phyloP scores from a whole-genome alignment of 2,797 vertebrate genomes.

The Pantherophis alleghaniensis region DNA sequence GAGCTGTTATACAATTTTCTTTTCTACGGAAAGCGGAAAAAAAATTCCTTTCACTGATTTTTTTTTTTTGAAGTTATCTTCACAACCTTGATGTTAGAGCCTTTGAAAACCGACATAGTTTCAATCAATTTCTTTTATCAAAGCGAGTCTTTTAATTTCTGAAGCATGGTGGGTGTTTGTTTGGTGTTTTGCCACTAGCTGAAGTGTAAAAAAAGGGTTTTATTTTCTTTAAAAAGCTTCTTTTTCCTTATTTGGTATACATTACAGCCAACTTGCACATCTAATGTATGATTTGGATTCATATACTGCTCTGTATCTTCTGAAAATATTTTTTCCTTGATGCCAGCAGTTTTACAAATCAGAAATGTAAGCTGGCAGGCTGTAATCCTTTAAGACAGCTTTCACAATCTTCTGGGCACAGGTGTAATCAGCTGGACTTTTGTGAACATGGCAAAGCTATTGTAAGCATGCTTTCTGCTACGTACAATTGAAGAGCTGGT shows the following conservation, averaged over 20 bases:
- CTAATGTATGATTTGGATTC: conserved; percentile 22
- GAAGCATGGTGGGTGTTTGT: conserved; percentile 2
- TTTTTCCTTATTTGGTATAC: conserved; percentile 45
- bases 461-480: neutral
- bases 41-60: conserved; percentile 37
- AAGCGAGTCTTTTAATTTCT: conserved; percentile 36
- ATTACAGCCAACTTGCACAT: conserved; percentile 16
- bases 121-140: conserved; percentile 60
- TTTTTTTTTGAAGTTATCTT: conserved; percentile 47
- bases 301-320: neutral
- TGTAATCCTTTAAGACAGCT: conserved; percentile 41
- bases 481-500: neutral
- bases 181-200: neutral
- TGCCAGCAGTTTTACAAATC: conserved; percentile 31
- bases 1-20: conserved; percentile 43
- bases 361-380: conserved; percentile 26
- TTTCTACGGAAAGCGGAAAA: neutral
- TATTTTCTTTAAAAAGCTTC: conserved; percentile 20
- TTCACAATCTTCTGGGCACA: conserved; percentile 29
- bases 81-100: conserved; percentile 46
- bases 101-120: conserved; percentile 47
- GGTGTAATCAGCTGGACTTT: conserved; percentile 35
- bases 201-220: conserved; percentile 2
- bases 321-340: conserved; percentile 30
- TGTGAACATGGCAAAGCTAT: conserved; percentile 29